Evolutionary conservation across 2,797 vertebrate genomes (phyloP).

Genomic region (Anomalospiza imberbis): DNA sequence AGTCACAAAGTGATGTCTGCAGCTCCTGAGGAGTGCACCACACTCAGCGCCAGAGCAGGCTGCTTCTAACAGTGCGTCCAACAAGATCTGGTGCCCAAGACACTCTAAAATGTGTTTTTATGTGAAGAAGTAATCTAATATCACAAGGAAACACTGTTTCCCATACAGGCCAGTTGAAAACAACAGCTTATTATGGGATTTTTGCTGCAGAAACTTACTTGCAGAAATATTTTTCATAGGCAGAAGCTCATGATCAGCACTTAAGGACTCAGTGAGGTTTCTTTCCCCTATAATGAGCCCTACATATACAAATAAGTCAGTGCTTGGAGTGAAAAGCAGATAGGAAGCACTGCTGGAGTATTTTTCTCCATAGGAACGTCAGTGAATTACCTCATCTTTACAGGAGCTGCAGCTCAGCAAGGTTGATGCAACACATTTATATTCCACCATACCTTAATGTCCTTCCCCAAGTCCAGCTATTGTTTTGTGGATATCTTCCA

Average conservation of each 20-base stretch:
- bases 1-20: background rate
- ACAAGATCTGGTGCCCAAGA: background rate
- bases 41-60: background rate
- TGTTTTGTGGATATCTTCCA: background rate
- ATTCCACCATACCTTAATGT: background rate
- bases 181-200: background rate
- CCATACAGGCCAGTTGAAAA: background rate
- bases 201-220: background rate
- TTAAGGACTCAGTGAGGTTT: background rate
- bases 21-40: background rate
- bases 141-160: background rate
- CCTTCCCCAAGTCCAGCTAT: background rate
- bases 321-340: background rate
- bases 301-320: background rate
- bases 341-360: background rate
- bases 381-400: background rate
- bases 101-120: background rate
- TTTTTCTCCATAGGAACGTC: background rate
- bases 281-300: background rate
- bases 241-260: background rate
- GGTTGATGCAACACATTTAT: background rate
- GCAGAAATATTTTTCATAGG: background rate
- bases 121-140: background rate
- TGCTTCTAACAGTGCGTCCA: background rate
- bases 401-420: background rate